Evolutionary conservation across 53 echinoderm and acorn worm genomes (phyloP), one percentile per base, ranked within the genome.

Genomic region (Holothuria leucospilota): DNA sequence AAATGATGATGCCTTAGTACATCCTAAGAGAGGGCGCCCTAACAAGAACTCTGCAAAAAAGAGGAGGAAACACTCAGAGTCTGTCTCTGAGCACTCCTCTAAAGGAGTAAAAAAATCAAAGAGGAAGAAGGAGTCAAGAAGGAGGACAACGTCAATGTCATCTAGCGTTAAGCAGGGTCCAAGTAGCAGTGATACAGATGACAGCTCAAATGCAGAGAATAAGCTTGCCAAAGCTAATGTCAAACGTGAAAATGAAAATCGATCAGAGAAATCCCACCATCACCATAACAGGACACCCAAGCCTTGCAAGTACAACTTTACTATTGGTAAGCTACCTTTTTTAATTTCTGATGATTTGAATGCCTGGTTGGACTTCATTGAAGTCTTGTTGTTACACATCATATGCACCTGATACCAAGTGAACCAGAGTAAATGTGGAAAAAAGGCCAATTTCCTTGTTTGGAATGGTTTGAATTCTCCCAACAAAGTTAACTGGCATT

Each of bases 161-260:
- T 83, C 84, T 2, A 67, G 49, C 14, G 65, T 51, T 8, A 64
- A 64, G 84, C 84, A 41, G 6, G 84, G 84, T 41, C 84, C 65
- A 20, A 91, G 85, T 51, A 91, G 91, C 84, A 91, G 91, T 30
- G 91, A 91, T 68, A 82, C 91, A 0, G 91, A 91, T 58, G 91
- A 87, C 26, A 91, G 91, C 77, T 83, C 84, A 7, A 66, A 42
- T 15, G 42, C 51, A 6, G 84, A 83, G 67, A 83, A 83, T 53
- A 83, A 83, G 40, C 39, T 61, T 20, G 42, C 65, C 34, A 83
- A 65, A 34, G 66, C 68, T 3, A 65, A 25, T 65, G 21, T 26
- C 3, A 83, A 83, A 46, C 63, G 7, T 24, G 49, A 8, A 41
- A 14, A 16, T 16, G 51, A 64, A 6, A 27, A 64, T 5, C 38